Percentiles rank a stretch among this genome's conserved stretches.
phyloP scores from a whole-genome alignment of 2,797 vertebrate genomes.

The Cyprinella venusta region DNA sequence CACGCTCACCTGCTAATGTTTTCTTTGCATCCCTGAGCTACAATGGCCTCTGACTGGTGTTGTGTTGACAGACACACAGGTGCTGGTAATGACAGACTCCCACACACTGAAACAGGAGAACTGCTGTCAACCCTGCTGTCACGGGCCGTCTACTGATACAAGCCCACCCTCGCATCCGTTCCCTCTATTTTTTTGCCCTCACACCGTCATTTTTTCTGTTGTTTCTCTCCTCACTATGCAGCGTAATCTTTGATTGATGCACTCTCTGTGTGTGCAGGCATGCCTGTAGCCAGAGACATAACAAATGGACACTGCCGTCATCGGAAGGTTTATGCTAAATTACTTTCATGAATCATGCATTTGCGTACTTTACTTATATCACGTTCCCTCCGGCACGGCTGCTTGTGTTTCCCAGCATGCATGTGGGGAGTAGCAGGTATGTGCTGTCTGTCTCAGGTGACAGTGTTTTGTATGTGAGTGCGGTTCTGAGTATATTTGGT shows the following conservation, averaged over 20 bases:
- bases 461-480: neutral
- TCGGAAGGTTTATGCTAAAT: constrained; percentile 54
- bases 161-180: constrained; percentile 43
- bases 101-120: constrained; percentile 56
- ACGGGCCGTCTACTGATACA: constrained; percentile 49
- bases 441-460: constrained; percentile 11
- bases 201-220: constrained; percentile 11
- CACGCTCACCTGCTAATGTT: constrained; percentile 46
- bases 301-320: constrained; percentile 57
- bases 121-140: constrained; percentile 53
- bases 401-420: constrained; percentile 38
- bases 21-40: constrained; percentile 45
- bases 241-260: constrained; percentile 52
- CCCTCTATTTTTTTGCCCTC: constrained; percentile 18
- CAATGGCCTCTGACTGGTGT: constrained; percentile 44
- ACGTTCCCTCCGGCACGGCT: constrained; percentile 34
- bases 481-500: neutral
- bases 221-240: constrained; percentile 27
- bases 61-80: constrained; percentile 55
- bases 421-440: constrained; percentile 1
- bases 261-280: constrained; percentile 48
- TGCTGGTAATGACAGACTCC: constrained; percentile 57
- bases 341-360: constrained; percentile 49
- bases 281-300: constrained; percentile 37
- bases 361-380: constrained; percentile 46